phyloP scores from a whole-genome alignment of 2,113 vertebrate species.

The Sphyrna mokarran region DNA sequence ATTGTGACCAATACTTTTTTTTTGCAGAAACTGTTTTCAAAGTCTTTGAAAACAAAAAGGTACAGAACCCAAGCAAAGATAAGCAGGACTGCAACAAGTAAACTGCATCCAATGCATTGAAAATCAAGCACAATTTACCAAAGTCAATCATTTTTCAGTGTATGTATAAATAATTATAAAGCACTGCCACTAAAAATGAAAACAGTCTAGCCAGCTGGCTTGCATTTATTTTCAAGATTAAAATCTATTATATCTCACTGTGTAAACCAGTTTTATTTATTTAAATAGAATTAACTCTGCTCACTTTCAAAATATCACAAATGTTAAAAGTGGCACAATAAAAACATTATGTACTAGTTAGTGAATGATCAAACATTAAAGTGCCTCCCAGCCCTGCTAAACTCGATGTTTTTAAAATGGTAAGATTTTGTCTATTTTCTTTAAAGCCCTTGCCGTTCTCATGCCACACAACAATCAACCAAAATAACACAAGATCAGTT shows the following conservation, averaged over 20 bases:
- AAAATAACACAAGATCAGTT: background rate
- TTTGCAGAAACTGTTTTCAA: background rate
- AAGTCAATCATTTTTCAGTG: background rate
- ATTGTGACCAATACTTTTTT: background rate
- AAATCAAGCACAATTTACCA: background rate
- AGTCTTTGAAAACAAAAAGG: background rate
- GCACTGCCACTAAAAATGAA: background rate
- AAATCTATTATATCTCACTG: constrained; percentile 3
- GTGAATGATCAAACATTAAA: background rate
- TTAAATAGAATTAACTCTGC: background rate
- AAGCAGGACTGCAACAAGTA: background rate
- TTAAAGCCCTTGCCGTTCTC: background rate
- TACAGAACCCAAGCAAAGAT: background rate
- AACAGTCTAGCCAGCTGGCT: background rate
- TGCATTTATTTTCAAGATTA: background rate
- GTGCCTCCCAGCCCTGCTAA: background rate
- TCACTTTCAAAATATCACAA: background rate
- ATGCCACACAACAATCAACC: background rate
- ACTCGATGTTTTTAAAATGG: background rate
- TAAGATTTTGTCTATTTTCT: background rate
- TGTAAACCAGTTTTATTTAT: background rate
- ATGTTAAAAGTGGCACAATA: background rate
- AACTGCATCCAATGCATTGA: background rate
- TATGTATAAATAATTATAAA: background rate
- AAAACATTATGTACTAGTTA: background rate